Base-by-base conservation (phyloP, 2,888 invertebrate species). In the Apotomis capreana region DNA sequence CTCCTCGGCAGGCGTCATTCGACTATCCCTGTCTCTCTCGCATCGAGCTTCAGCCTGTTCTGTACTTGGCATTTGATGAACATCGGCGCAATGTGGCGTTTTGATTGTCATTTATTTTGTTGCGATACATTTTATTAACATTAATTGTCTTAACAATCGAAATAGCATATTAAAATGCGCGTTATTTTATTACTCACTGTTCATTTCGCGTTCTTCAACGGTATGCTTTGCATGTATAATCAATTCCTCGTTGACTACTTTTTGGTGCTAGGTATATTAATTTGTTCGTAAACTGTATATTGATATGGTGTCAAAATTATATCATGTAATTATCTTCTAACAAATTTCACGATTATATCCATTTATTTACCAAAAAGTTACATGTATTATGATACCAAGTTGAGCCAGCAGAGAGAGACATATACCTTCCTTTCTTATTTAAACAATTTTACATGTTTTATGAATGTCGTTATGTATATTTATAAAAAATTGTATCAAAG, bases 1-100 rank as follows among this genome's bases (percentile, higher is more conserved):
- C 92, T 92, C 92, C 90, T 89, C 92, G 90, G 88, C 89, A 89
- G 91, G 91, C 92, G 91, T 88, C 88, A 89, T 87, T 88, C 87
- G 81, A 86, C 87, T 92, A 90, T 90, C 84, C 88, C 91, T 84
- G 90, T 93, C 92, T 87, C 90, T 88, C 88, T 88, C 89, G 87
- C 90, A 87, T 87, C 87, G 87, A 89, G 87, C 88, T 87, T 88
- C 87, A 83, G 78, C 83, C 75, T 84, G 85, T 86, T 88, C 85
- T 86, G 87, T 89, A 90, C 87, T 90, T 89, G 88, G 87, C 85
- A 89, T 89, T 91, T 89, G 87, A 89, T 86, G 87, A 88, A 82
- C 83, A 82, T 83, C 81, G 82, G 86, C 85, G 87, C 85, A 81
- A 86, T 84, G 84, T 83, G 85, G 52, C 51, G 44, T 57, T 71